A percentile compares a stretch with the other conserved stretches of the same genome.
Conservation (phyloP, 1,140 invertebrate species). For the Fopius arisanus region DNA sequence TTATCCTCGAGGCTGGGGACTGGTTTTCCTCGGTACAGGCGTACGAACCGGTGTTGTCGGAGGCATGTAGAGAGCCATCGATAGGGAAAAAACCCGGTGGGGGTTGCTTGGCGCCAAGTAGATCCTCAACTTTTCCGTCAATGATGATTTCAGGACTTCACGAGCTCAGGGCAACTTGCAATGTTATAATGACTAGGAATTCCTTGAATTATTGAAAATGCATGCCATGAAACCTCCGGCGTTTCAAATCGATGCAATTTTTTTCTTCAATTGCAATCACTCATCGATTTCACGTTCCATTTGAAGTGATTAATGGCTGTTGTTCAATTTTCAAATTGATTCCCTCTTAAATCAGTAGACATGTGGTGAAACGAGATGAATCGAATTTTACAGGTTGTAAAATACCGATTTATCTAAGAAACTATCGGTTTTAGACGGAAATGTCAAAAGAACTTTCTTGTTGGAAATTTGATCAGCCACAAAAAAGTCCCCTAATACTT, state of each 20-base stretch:
- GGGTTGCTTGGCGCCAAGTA: background rate
- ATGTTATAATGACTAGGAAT: background rate
- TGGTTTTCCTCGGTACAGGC: constrained; percentile 25
- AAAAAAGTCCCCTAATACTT: no score
- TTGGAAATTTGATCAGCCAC: no score
- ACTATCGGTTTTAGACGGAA: no score
- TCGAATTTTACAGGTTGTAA: no score
- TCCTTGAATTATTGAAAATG: background rate
- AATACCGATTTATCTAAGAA: no score
- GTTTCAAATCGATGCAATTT: background rate
- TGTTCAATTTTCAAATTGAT: no score
- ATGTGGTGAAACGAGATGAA: no score
- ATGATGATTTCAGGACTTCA: no score
- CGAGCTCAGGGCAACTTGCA: background rate
- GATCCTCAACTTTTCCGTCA: background rate
- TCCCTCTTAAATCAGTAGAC: no score
- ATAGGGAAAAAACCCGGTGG: constrained; percentile 7
- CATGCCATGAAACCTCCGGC: background rate
- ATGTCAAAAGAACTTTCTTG: no score
- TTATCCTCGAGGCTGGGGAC: background rate
- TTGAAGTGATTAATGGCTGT: no score
- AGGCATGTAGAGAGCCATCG: constrained; percentile 15
- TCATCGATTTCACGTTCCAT: no score
- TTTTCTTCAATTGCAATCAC: background rate
- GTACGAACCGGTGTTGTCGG: constrained; percentile 7